Conservation (phyloP, 2,113 vertebrate species). For the Elgaria multicarinata region DNA sequence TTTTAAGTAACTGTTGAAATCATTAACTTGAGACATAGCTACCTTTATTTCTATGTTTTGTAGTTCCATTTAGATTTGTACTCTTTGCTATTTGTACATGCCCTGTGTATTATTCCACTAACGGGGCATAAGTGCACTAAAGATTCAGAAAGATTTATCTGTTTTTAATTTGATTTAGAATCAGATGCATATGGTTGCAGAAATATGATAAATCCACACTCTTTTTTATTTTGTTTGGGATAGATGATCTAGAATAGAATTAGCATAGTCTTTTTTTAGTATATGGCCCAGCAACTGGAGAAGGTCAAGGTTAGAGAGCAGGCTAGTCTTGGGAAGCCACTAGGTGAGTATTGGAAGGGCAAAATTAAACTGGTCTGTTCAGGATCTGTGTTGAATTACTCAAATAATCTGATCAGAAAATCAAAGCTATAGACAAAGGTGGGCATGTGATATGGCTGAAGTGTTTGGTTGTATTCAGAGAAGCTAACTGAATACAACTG, state of each 20-base stretch:
- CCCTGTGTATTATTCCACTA: neutral
- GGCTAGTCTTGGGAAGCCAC: neutral
- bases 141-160: neutral
- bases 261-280: neutral
- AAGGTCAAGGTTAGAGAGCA: neutral
- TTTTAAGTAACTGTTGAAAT: neutral
- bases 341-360: neutral
- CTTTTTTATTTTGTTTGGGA: neutral
- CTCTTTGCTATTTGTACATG: neutral
- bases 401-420: neutral
- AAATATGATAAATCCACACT: neutral
- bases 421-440: neutral
- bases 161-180: neutral
- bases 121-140: neutral
- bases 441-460: neutral
- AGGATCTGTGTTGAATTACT: neutral
- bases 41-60: neutral
- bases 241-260: neutral
- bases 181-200: neutral
- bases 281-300: neutral
- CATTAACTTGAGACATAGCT: neutral
- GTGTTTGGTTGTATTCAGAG: neutral
- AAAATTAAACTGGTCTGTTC: neutral
- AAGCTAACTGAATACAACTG: neutral
- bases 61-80: neutral